Base-by-base conservation (phyloP, 2,888 invertebrate genomes). In the Nasonovia ribisnigri region DNA sequence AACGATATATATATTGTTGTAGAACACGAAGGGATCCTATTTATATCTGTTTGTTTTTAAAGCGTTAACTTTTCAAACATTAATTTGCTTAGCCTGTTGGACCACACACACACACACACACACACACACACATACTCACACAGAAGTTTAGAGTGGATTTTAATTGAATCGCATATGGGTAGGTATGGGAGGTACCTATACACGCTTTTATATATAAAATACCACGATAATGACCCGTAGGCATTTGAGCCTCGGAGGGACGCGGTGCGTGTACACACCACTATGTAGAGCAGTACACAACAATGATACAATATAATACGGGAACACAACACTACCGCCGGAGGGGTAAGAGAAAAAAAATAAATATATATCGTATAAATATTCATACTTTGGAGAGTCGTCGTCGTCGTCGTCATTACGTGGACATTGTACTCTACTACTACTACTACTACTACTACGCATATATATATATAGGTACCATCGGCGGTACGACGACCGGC, bases 211-310 rank as follows among this genome's bases (percentile, higher is more conserved):
- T 26, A 48, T 13, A 16, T 42, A 29, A n/a, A 67, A 91, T 84
- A 91, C 43, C 43, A n/a, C 86, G 86, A 92, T 46, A 86, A 86
- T 91, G 91, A 86, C 86, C 84, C 54, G 46, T 54, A 43, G 46
- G 86, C 91, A 60, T 60, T 87, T 60, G 60, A 60, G 36, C 48
- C 48, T 26, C 46, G 46, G 3, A 84, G 84, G n/a, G 91, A 43
- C 36, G 48, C 13, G 16, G 46, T 26, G 90, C 36, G 51, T 48
- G 90, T 51, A 26, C 24, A 42, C 29, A 43, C 26, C 46, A 43
- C 43, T 84, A 29, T 43, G 36, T 54, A 57, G 26, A 26, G 24
- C 26, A 26, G 26, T 57, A 57, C 6, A 57, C 26, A 26, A 57
- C 36, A 67, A 77, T 36, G 77, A 84, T 43, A 84, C 29, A 43